These are phyloP conservation scores for Megaceryle torquata DNA, from an alignment of 2,113 vertebrate genomes.

Conservation along the genomic window DNA sequence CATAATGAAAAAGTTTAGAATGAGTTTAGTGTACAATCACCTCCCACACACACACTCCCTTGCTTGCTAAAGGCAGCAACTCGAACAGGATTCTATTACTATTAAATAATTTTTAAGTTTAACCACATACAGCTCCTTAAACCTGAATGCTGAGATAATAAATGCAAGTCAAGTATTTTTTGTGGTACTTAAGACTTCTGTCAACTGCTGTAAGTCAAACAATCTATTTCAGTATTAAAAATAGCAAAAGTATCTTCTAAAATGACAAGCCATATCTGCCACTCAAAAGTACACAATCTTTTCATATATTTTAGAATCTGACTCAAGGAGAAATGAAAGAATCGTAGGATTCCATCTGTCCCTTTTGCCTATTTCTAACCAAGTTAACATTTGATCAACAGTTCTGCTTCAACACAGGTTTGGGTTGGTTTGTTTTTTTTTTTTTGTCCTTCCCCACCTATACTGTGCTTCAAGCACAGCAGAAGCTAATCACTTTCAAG, in stretches of 20 bases:
- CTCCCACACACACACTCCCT: background rate
- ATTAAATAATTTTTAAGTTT: background rate
- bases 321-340: background rate
- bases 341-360: constrained; percentile 24
- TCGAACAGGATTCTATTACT: background rate
- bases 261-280: constrained; percentile 59
- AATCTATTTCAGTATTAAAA: constrained; percentile 58
- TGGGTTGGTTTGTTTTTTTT: background rate
- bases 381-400: background rate
- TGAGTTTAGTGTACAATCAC: background rate
- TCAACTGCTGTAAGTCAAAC: constrained; percentile 19
- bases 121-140: background rate
- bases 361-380: background rate
- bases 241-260: constrained; percentile 62
- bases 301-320: constrained; percentile 9
- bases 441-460: background rate
- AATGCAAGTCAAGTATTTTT: constrained; percentile 37
- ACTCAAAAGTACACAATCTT: constrained; percentile 30
- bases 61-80: background rate
- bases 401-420: background rate
- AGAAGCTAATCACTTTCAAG: background rate
- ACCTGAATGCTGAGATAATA: constrained; percentile 35
- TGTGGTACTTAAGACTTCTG: constrained; percentile 11
- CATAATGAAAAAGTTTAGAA: background rate
- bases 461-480: background rate